Conservation (phyloP, 1,140 invertebrate genomes). For the Anoplolepis gracilipes region DNA sequence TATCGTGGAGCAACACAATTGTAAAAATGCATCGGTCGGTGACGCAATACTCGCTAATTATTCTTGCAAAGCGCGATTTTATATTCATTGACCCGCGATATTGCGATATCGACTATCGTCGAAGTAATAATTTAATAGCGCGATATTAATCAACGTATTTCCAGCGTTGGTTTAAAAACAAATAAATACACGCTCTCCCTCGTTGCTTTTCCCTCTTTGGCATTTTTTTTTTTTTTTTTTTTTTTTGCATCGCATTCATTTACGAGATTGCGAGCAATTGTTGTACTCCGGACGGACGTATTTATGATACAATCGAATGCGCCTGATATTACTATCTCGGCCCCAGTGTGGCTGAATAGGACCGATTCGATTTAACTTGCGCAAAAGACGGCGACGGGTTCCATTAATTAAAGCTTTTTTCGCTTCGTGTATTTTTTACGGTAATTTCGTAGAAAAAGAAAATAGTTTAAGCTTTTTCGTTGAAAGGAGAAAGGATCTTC, state of each 20-base stretch:
- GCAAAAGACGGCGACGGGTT: background rate
- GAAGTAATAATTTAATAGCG: constrained; percentile 55
- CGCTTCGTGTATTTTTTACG: background rate
- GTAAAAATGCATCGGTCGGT: constrained; percentile 17
- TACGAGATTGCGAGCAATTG: constrained; percentile 49
- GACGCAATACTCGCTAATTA: constrained; percentile 50
- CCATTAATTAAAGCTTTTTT: background rate
- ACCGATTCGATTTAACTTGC: constrained; percentile 17
- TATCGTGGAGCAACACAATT: constrained; percentile 15
- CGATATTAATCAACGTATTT: constrained; percentile 60
- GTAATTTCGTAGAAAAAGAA: no score
- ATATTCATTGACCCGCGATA: constrained; percentile 54
- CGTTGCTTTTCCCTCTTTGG: background rate
- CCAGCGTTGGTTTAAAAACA: constrained; percentile 50
- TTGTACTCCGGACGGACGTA: constrained; percentile 10
- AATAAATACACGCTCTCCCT: constrained; percentile 33
- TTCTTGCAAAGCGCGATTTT: constrained; percentile 49
- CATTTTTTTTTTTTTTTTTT: background rate
- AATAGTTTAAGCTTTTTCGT: background rate
- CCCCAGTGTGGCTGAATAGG: background rate
- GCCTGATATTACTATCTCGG: constrained; percentile 12
- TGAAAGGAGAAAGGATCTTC: no score
- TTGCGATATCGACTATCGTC: constrained; percentile 45
- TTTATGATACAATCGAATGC: constrained; percentile 35
- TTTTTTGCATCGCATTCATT: constrained; percentile 43